These are phyloP conservation scores for Penaeus indicus DNA, from an alignment of 1,140 invertebrate genomes.

Conservation along the genomic window DNA sequence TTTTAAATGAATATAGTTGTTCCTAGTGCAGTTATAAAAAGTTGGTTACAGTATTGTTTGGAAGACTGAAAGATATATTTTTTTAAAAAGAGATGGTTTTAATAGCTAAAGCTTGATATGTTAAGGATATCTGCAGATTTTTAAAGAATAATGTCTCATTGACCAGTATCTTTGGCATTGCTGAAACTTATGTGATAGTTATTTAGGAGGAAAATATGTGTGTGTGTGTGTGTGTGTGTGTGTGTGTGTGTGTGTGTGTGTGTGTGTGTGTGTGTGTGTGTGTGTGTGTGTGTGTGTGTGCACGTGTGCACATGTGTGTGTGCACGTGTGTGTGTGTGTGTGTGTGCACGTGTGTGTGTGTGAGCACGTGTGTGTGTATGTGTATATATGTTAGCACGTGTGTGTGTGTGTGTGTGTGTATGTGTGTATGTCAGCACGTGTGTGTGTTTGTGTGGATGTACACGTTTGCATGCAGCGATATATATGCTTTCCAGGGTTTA, in stretches of 20 bases:
- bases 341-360: not conserved
- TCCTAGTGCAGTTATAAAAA: too few relatives aligned
- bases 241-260: not conserved
- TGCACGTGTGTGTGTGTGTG: not conserved
- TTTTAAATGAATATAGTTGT: too few relatives aligned
- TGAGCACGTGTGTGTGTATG: constrained; percentile 2
- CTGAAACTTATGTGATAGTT: too few relatives aligned
- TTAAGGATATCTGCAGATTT: too few relatives aligned
- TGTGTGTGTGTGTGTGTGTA: not conserved
- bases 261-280: not conserved
- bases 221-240: not conserved
- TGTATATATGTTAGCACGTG: too few relatives aligned
- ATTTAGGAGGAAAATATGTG: not conserved
- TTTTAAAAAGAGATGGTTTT: too few relatives aligned
- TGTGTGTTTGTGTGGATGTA: not conserved
- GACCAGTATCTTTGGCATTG: constrained; percentile 2
- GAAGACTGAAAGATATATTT: too few relatives aligned
- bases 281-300: not conserved
- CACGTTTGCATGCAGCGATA: not conserved
- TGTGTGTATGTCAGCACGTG: not conserved
- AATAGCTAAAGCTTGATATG: too few relatives aligned
- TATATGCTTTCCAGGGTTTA: not conserved
- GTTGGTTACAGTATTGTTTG: too few relatives aligned
- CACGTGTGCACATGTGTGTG: not conserved
- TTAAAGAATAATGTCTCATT: not conserved